Evolutionary conservation across 2,888 invertebrate genomes (phyloP).

Genomic region (Campoplex nolae): DNA sequence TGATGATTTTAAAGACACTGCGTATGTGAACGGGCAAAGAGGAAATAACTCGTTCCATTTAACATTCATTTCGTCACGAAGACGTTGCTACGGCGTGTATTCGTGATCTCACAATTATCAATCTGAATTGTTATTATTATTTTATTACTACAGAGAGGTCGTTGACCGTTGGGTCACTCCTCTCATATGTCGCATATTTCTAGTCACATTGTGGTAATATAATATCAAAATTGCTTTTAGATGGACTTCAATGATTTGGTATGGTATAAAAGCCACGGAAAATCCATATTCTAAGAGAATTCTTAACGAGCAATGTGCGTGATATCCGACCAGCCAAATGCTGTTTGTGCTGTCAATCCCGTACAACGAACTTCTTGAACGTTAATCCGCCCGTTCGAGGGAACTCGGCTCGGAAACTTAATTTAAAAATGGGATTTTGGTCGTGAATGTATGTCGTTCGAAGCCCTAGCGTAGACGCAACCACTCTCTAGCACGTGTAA

Average conservation of each 20-base stretch:
- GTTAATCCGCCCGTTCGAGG: constrained; percentile 56
- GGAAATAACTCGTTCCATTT: constrained; percentile 48
- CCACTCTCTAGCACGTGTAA: constrained; percentile 8
- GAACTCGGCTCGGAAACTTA: constrained; percentile 68
- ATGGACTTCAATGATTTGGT: not conserved
- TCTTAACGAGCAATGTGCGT: constrained; percentile 67
- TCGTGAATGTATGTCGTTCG: constrained; percentile 77
- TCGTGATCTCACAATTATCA: constrained; percentile 45
- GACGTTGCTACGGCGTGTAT: constrained; percentile 27
- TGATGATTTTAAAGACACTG: not conserved
- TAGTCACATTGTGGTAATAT: constrained; percentile 44
- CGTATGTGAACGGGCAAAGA: not conserved
- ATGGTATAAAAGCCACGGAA: not conserved
- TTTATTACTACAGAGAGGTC: not conserved
- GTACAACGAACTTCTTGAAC: constrained; percentile 65
- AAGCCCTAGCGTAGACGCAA: constrained; percentile 74
- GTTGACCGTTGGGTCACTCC: not conserved
- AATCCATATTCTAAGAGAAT: not conserved
- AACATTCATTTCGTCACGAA: constrained; percentile 54
- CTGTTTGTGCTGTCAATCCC: constrained; percentile 57
- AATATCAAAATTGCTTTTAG: constrained; percentile 27
- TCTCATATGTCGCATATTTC: not conserved
- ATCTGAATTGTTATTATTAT: constrained; percentile 29
- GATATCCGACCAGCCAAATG: constrained; percentile 24
- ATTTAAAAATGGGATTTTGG: constrained; percentile 79